These are phyloP conservation scores for Palythoa caribaeorum DNA, from an alignment of 92 coral and sea anemone species.

Conservation along the genomic window DNA sequence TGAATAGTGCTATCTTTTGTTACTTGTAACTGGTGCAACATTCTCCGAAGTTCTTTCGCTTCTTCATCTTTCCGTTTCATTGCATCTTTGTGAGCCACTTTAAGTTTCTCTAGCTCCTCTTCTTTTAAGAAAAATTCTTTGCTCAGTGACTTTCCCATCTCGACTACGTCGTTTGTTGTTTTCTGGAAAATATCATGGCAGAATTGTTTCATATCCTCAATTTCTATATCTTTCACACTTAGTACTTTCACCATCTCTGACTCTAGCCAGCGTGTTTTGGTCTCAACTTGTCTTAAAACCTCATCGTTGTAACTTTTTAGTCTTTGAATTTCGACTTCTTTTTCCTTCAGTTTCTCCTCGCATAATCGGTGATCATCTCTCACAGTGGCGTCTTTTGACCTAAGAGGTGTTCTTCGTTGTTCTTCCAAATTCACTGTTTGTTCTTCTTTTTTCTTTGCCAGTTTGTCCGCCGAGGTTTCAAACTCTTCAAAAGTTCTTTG, in stretches of 20 bases:
- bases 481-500: constrained; percentile 13
- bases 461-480: background rate
- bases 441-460: constrained; percentile 12
- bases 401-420: background rate
- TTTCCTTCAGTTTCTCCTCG: background rate
- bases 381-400: background rate
- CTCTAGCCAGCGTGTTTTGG: background rate
- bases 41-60: constrained; percentile 19
- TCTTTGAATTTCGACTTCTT: constrained; percentile 17
- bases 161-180: constrained; percentile 16
- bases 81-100: background rate
- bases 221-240: constrained; percentile 17
- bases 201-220: constrained; percentile 21
- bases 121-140: constrained; percentile 33
- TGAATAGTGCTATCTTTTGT: constrained; percentile 13
- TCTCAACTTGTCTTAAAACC: background rate
- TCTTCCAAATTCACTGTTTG: constrained; percentile 11
- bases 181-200: constrained; percentile 39
- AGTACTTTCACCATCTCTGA: background rate
- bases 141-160: constrained; percentile 23
- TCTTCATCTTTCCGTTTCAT: constrained; percentile 11
- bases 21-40: constrained; percentile 9
- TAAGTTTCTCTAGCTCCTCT: constrained; percentile 9
- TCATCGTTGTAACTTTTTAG: background rate
- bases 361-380: background rate